Evolutionary conservation across 2,113 vertebrate species (phyloP).

Genomic region (Gnathonemus longibarbis): DNA sequence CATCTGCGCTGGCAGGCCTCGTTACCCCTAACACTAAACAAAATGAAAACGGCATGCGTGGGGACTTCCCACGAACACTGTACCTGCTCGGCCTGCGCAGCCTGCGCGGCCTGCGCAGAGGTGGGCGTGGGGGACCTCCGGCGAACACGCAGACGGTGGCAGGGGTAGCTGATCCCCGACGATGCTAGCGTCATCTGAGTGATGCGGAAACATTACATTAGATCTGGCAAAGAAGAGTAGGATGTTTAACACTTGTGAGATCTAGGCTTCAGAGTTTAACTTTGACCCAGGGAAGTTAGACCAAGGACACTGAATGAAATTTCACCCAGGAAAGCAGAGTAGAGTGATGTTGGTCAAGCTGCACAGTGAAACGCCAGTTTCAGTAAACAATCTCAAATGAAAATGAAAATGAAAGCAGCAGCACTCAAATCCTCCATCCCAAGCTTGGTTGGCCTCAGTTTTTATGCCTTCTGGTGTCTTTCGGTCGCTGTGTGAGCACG

Average conservation of each 20-base stretch:
- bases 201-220: constrained; percentile 26
- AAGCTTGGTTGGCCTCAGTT: not conserved
- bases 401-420: not conserved
- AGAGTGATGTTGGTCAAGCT: not conserved
- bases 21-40: not conserved
- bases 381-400: not conserved
- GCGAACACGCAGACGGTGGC: constrained; percentile 89
- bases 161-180: constrained; percentile 85
- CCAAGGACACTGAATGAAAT: not conserved
- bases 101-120: constrained; percentile 68
- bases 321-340: not conserved
- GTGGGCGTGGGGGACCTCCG: constrained; percentile 81
- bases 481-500: not conserved
- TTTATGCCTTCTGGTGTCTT: not conserved
- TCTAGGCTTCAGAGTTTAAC: not conserved
- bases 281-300: not conserved
- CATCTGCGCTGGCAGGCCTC: not conserved
- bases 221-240: not conserved
- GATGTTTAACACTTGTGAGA: not conserved
- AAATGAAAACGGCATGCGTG: not conserved
- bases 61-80: not conserved
- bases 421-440: not conserved
- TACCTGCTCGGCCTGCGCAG: constrained; percentile 85
- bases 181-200: constrained; percentile 83
- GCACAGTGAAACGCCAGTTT: not conserved